Evolutionary conservation across 1,140 invertebrate genomes (phyloP).

Genomic region (Rhagoletis pomonella): DNA sequence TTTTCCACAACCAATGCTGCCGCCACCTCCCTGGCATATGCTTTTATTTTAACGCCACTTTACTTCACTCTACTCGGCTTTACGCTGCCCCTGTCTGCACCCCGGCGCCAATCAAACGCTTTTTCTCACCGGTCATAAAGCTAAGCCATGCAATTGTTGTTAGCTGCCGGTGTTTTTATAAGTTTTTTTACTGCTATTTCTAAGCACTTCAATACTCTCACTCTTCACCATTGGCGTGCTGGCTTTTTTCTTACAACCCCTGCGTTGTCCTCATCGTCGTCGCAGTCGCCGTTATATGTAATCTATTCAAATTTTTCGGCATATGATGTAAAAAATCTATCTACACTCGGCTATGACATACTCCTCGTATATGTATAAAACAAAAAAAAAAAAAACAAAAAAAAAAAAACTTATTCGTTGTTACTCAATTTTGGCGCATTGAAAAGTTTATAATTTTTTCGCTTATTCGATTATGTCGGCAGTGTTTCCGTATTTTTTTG

Average conservation of each 20-base stretch:
- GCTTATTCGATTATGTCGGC: constrained; percentile 42
- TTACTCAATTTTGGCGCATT: constrained; percentile 40
- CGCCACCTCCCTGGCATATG: background rate
- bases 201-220: constrained; percentile 24
- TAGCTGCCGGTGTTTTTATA: constrained; percentile 38
- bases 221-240: background rate
- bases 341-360: background rate
- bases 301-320: constrained; percentile 41
- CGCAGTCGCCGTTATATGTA: background rate
- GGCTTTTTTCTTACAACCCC: background rate
- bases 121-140: background rate
- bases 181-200: constrained; percentile 5
- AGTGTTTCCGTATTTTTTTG: constrained; percentile 12
- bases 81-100: background rate
- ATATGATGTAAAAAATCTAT: constrained; percentile 15
- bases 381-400: no score
- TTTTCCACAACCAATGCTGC: background rate
- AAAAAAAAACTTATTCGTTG: background rate
- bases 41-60: constrained; percentile 12
- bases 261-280: background rate
- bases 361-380: background rate
- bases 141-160: background rate
- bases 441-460: constrained; percentile 42
- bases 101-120: background rate
- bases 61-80: background rate